phyloP scores from a whole-genome alignment of 1,140 invertebrate species.

The Chymomyza costata region DNA sequence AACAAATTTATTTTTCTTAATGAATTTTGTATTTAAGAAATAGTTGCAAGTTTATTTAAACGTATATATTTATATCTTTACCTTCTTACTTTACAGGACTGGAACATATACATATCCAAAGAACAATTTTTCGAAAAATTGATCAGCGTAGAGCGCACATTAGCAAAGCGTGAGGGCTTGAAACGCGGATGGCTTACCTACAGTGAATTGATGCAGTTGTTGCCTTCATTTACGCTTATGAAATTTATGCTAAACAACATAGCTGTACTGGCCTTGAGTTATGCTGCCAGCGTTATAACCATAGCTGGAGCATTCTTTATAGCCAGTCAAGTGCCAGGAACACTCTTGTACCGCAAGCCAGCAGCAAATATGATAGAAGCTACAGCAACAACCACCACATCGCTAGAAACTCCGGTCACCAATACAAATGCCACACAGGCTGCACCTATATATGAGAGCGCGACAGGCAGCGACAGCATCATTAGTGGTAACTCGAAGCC shows the following conservation, averaged over 20 bases:
- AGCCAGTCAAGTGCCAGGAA: constrained; percentile 78
- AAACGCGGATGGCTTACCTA: constrained; percentile 91
- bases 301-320: constrained; percentile 83
- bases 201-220: constrained; percentile 83
- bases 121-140: constrained; percentile 84
- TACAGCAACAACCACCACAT: constrained; percentile 1
- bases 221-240: constrained; percentile 77
- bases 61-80: constrained; percentile 7
- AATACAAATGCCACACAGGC: constrained; percentile 16
- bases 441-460: constrained; percentile 1
- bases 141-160: constrained; percentile 80
- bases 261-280: constrained; percentile 82
- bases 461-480: neutral
- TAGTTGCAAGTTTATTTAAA: no score
- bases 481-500: neutral
- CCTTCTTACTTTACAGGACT: constrained; percentile 84
- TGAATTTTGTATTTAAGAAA: no score
- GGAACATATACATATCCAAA: constrained; percentile 86
- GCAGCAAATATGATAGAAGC: neutral
- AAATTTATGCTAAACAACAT: constrained; percentile 80
- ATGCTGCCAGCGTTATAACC: constrained; percentile 83
- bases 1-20: constrained; percentile 11
- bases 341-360: constrained; percentile 53
- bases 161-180: constrained; percentile 83
- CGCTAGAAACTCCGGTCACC: constrained; percentile 2